Conservation (phyloP, 2,888 invertebrate genomes). For the Drosophila maculinotata region DNA sequence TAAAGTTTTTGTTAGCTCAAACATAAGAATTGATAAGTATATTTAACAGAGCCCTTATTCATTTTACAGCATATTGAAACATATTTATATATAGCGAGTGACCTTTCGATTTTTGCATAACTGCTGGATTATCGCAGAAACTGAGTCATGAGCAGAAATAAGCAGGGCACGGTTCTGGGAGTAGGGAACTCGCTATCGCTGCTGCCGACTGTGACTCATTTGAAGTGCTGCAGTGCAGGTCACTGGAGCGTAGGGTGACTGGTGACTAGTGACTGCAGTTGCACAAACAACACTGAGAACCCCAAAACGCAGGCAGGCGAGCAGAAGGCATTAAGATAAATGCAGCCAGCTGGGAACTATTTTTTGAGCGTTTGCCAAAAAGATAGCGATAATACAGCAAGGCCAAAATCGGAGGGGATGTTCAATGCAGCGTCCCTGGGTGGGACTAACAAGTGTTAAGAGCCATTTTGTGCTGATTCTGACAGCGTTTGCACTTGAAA, state of each 20-base stretch:
- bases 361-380: slow-evolving; percentile 34
- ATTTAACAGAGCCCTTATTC: background rate
- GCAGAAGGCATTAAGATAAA: slow-evolving; percentile 51
- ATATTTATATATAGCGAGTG: background rate
- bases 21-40: background rate
- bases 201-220: slow-evolving; percentile 18
- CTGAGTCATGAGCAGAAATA: slow-evolving; percentile 12
- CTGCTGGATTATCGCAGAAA: slow-evolving; percentile 3
- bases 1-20: background rate
- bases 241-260: background rate
- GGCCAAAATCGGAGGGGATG: slow-evolving; percentile 29
- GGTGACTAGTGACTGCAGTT: no score
- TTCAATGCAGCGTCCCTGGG: slow-evolving; percentile 27
- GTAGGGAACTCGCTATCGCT: slow-evolving; percentile 8
- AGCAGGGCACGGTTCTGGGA: background rate
- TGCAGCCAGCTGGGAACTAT: slow-evolving; percentile 45
- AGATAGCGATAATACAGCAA: slow-evolving; percentile 31
- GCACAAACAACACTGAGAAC: background rate
- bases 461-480: slow-evolving; percentile 49
- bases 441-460: slow-evolving; percentile 34
- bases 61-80: background rate
- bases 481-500: slow-evolving; percentile 39
- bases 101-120: slow-evolving; percentile 2
- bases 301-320: slow-evolving; percentile 3
- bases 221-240: slow-evolving; percentile 7